phyloP scores from a whole-genome alignment of 2,113 vertebrate genomes.

The Hystrix brachyura region DNA sequence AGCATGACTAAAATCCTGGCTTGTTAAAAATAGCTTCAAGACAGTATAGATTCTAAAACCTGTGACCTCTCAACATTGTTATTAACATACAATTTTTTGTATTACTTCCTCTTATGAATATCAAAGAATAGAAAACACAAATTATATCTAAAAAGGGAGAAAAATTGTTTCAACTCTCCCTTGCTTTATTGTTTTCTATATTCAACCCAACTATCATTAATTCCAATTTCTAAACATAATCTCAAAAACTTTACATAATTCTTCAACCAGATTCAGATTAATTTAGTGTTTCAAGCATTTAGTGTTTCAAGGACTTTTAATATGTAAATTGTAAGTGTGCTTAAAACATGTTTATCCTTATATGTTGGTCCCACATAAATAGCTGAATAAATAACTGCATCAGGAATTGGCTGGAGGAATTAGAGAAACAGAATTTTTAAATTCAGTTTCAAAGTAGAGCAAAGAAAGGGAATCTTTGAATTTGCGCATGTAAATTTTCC shows the following conservation, averaged over 20 bases:
- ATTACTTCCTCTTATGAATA: not conserved
- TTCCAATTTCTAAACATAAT: not conserved
- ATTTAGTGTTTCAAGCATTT: not conserved
- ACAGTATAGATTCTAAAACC: slow-evolving; percentile 31
- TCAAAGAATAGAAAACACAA: slow-evolving; percentile 49
- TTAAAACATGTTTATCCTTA: slow-evolving; percentile 13
- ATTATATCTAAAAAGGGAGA: not conserved
- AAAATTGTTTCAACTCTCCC: not conserved
- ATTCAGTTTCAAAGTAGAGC: slow-evolving; percentile 9
- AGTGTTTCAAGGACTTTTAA: not conserved
- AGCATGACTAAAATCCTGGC: slow-evolving; percentile 8
- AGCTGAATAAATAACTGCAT: not conserved
- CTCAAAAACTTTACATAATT: not conserved
- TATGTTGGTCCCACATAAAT: not conserved
- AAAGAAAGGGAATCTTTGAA: slow-evolving; percentile 48
- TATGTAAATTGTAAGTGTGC: not conserved
- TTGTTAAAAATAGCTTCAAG: slow-evolving; percentile 55
- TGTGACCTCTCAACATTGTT: not conserved
- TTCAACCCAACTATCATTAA: not conserved
- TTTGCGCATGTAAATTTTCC: not conserved
- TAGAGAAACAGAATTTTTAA: not conserved
- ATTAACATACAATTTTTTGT: not conserved
- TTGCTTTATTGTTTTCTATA: slow-evolving; percentile 9
- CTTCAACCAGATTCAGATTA: not conserved
- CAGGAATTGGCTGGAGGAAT: not conserved